Percentiles rank a stretch among this genome's conserved stretches.
Evolutionary conservation across 2,797 vertebrate species (phyloP).

Genomic region (Nasua narica): DNA sequence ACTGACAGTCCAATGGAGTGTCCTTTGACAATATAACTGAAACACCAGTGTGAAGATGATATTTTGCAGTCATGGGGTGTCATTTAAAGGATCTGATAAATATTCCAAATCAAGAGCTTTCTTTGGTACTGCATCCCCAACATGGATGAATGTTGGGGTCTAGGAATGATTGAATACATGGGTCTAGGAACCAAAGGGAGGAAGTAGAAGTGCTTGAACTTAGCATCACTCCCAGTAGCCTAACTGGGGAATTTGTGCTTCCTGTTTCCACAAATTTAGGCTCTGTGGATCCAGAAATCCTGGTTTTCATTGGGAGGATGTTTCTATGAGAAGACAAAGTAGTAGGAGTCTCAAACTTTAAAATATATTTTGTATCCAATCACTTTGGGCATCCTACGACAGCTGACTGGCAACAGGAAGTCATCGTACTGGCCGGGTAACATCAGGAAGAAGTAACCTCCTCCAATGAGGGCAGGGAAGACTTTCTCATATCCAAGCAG

Average conservation of each 20-base stretch:
- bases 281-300: background rate
- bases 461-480: background rate
- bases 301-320: background rate
- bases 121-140: background rate
- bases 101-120: background rate
- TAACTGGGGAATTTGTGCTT: background rate
- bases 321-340: background rate
- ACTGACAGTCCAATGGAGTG: background rate
- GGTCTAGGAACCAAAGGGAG: background rate
- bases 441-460: background rate
- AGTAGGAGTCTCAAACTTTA: background rate
- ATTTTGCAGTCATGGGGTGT: background rate
- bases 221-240: background rate
- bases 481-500: background rate
- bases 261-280: background rate
- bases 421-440: background rate
- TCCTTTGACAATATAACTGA: background rate
- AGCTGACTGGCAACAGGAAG: background rate
- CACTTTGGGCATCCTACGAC: background rate
- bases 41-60: background rate
- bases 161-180: background rate
- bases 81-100: background rate
- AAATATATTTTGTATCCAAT: background rate
- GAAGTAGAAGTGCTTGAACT: background rate
- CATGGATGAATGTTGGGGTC: too few species aligned